Conservation (phyloP, 2,888 invertebrate genomes). For the Orthosia gracilis region DNA sequence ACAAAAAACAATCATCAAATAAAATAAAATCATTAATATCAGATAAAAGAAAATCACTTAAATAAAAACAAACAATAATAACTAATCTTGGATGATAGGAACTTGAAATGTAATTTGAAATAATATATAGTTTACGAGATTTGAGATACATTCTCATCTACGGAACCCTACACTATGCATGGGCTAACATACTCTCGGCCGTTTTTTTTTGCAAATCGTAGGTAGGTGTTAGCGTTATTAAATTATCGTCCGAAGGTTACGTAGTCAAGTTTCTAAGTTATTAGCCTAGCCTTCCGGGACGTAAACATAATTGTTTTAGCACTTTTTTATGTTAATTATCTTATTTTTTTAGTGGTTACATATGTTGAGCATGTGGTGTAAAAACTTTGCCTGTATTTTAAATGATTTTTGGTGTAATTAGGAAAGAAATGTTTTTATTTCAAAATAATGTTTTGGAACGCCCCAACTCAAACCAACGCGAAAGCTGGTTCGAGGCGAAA, state of each 20-base stretch:
- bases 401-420: constrained; percentile 14
- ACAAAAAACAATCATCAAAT: too few relatives aligned
- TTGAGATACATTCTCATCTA: background rate
- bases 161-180: constrained; percentile 1
- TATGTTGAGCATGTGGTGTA: background rate
- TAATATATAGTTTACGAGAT: too few relatives aligned
- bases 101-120: too few relatives aligned
- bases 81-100: too few relatives aligned
- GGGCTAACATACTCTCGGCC: background rate
- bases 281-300: constrained; percentile 48
- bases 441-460: background rate
- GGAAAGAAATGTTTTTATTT: background rate
- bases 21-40: too few relatives aligned
- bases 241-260: constrained; percentile 55
- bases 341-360: constrained; percentile 8
- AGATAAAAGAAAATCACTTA: too few relatives aligned
- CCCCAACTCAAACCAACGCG: background rate
- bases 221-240: constrained; percentile 57
- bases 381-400: background rate
- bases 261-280: constrained; percentile 43
- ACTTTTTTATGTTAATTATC: constrained; percentile 37
- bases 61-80: too few relatives aligned
- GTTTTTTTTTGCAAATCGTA: constrained; percentile 50
- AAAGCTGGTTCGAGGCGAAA: background rate
- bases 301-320: constrained; percentile 44